Conservation (phyloP, 2,113 vertebrate genomes). For the Chaetodon trifascialis region DNA sequence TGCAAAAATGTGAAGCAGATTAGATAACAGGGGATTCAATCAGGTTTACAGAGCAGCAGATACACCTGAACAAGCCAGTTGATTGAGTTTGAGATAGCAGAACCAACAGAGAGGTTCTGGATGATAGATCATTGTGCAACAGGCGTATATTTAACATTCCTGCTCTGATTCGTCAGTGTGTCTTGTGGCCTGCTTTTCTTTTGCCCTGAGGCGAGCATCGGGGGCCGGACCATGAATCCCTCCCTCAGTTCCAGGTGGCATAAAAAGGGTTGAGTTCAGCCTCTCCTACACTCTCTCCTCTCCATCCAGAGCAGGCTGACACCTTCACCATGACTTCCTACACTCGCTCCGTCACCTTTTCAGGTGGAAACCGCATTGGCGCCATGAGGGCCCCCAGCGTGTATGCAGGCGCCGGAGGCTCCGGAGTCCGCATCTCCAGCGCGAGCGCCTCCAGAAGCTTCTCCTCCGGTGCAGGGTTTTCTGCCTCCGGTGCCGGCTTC, state of each 20-base stretch:
- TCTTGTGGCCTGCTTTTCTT: neutral
- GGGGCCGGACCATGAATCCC: neutral
- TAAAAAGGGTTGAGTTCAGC: slow-evolving; percentile 42
- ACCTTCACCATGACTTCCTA: slow-evolving; percentile 54
- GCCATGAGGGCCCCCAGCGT: slow-evolving; percentile 53
- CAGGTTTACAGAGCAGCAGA: neutral
- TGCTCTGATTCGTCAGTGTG: slow-evolving; percentile 9
- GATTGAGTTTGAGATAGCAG: neutral
- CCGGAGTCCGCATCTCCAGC: slow-evolving; percentile 61
- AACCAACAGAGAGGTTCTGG: neutral
- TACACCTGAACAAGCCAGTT: neutral
- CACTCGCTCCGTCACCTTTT: neutral
- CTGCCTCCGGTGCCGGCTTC: slow-evolving; percentile 41
- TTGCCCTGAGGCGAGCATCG: neutral
- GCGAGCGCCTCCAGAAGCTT: slow-evolving; percentile 12
- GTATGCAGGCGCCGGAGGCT: slow-evolving; percentile 57
- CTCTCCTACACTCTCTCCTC: slow-evolving; percentile 34
- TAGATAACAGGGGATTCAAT: neutral
- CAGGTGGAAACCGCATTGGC: neutral
- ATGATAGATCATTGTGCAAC: neutral
- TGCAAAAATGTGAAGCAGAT: neutral
- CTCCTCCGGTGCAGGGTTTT: slow-evolving; percentile 9
- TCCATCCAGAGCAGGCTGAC: slow-evolving; percentile 49
- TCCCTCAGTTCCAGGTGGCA: slow-evolving; percentile 20
- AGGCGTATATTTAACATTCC: slow-evolving; percentile 26